A percentile compares a stretch with the other conserved stretches of the same genome.
These are phyloP conservation scores for Drosophila funebris DNA, from an alignment of 1,140 invertebrate species.

Conservation along the genomic window DNA sequence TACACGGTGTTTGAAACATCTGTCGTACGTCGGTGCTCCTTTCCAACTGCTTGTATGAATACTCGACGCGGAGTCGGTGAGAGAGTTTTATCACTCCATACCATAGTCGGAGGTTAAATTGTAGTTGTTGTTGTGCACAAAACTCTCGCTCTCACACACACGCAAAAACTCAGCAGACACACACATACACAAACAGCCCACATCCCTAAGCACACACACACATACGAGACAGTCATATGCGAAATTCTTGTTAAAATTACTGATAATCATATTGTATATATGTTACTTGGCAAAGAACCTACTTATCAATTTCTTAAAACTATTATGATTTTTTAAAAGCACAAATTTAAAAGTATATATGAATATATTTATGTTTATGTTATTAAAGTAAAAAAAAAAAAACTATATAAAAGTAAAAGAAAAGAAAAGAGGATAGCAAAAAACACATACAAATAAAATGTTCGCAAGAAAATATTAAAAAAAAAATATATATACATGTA, in stretches of 20 bases:
- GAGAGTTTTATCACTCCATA: constrained; percentile 77
- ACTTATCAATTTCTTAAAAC: constrained; percentile 75
- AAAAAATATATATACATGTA: no score
- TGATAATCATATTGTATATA: constrained; percentile 71
- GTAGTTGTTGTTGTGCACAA: constrained; percentile 81
- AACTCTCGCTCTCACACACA: constrained; percentile 69
- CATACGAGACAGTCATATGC: constrained; percentile 40
- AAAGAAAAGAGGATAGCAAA: constrained; percentile 31
- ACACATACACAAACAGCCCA: constrained; percentile 18
- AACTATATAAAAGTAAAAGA: no score
- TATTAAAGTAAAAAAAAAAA: constrained; percentile 65
- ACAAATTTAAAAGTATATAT: constrained; percentile 51
- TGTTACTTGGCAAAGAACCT: constrained; percentile 64
- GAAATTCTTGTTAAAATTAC: constrained; percentile 78
- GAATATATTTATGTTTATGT: constrained; percentile 76
- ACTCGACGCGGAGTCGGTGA: constrained; percentile 79
- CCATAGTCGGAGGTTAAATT: constrained; percentile 75
- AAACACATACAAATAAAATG: constrained; percentile 30
- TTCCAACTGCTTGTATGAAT: constrained; percentile 65
- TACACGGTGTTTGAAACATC: constrained; percentile 61
- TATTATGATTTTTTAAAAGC: constrained; percentile 64
- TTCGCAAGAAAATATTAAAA: constrained; percentile 44
- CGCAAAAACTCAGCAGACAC: constrained; percentile 27
- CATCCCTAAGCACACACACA: constrained; percentile 32
- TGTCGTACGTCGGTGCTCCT: constrained; percentile 1